Evolutionary conservation across 2,797 vertebrate genomes (phyloP), one percentile per base, ranked within the genome.

Genomic region (Falco novaeseelandiae): DNA sequence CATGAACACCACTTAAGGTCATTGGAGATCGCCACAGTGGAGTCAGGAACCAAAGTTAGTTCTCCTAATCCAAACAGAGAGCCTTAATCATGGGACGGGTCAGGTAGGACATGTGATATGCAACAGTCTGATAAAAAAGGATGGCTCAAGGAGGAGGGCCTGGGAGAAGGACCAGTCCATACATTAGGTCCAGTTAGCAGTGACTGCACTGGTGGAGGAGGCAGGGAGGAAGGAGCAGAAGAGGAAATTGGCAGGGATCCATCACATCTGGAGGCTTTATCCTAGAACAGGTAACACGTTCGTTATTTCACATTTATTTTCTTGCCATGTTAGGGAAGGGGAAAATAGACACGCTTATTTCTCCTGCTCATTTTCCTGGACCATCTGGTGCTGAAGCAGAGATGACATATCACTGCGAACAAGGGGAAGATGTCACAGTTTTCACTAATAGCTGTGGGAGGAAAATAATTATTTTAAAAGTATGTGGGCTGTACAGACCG

Each of bases 381-480:
- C 95, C 90, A 96, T 97, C 97, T 97, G 97, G 95, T 97, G 94
- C 93, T 93, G 95, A 95, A 97, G 94, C 91, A 97, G 92, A 95
- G 95, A 96, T 97, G 97, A 96, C 96, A 97, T 94, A 96, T 97
- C 94, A 72, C 91, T 96, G 96, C 0, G 52, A 97, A 96, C 83
- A 93, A 97, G 96, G 96, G 97, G 93, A 96, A 97, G 95, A 96
- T 96, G 96, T 97, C 96, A 95, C 94, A 93, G 88, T 93, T 96
- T 96, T 96, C 90, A 94, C 95, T 96, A 97, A 97, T 96, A 96
- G 96, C 90, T 93, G 93, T 95, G 90, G 96, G 94, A 95, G 95
- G 90, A 90, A 96, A 96, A 97, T 97, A 95, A 97, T 97, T 96
- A 96, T 97, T 97, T 97, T 94, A 95, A 97, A 96, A 94, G 97